Conservation (phyloP, 2,888 invertebrate species). For the Lottia gigantea region DNA sequence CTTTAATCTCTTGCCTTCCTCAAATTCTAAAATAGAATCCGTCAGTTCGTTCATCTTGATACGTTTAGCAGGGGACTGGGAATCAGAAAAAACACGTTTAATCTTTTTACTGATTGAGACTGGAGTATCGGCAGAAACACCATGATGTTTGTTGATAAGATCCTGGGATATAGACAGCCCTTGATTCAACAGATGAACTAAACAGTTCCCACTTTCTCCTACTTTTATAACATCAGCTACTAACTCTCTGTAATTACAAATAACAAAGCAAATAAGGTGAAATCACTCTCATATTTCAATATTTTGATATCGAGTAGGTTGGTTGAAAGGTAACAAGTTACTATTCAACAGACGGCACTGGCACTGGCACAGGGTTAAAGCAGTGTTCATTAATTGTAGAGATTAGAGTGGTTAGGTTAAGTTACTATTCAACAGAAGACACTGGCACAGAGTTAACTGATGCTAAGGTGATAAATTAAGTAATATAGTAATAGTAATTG, state of each 20-base stretch:
- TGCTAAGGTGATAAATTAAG: too few species aligned
- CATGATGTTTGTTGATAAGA: conserved; percentile 41
- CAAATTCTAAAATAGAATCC: conserved; percentile 15
- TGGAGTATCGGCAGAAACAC: conserved; percentile 38
- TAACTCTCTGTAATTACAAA: conserved; percentile 34
- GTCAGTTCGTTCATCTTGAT: not conserved
- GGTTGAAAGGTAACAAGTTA: too few species aligned
- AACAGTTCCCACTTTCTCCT: conserved; percentile 33
- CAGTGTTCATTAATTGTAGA: too few species aligned
- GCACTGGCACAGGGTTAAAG: too few species aligned
- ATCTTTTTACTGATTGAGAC: conserved; percentile 36
- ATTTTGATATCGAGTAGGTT: too few species aligned
- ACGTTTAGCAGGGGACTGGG: conserved; percentile 12
- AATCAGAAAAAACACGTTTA: conserved; percentile 44
- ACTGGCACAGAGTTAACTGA: too few species aligned
- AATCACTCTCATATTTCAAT: too few species aligned
- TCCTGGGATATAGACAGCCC: conserved; percentile 49
- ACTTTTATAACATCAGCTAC: conserved; percentile 43
- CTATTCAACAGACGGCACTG: too few species aligned
- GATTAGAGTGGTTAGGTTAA: too few species aligned
- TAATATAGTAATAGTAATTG: too few species aligned
- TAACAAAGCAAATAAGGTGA: too few species aligned
- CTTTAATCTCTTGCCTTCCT: not conserved
- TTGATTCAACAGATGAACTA: conserved; percentile 50
- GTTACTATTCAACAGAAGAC: too few species aligned